Base-by-base conservation (phyloP, 1,140 invertebrate species). In the Camponotus floridanus region DNA sequence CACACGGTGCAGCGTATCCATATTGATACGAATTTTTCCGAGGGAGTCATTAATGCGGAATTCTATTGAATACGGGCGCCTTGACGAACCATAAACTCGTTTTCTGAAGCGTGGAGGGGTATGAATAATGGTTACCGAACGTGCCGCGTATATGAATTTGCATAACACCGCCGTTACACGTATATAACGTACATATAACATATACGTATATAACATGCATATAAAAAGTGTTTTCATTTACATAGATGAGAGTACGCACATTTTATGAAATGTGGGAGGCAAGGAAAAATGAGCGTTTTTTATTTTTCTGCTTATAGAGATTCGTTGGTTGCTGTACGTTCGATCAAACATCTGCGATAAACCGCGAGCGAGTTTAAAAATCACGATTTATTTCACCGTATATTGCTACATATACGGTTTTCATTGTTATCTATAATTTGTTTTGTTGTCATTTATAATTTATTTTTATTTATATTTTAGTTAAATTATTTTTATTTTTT, bases 161-260 rank as follows among this genome's bases (percentile, higher is more conserved):
- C 79, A 81, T 81, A 81, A 55, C 55, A 61, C 36, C 31, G n/a
- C 65, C 21, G 48, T 80, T 80, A 59, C 18, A 55, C 57, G 26
- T 48, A 26, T 73, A 26, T 59, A 57, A 74, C 64, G 36, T 70
- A 31, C 36, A n/a, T n/a, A n/a, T n/a, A n/a, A n/a, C n/a, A n/a
- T n/a, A n/a, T n/a, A n/a, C n/a, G n/a, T n/a, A n/a, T n/a, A n/a
- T n/a, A 48, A 71, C 26, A n/a, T 42, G 48, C 48, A 61, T 73
- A 62, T 36, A 83, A 74, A 61, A 81, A 48, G 18, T 73, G 18
- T 48, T 74, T 57, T 74, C 42, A 61, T 74, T 83, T 74, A 83
- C 79, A 83, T 83, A 83, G 79, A 74, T 83, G 18, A 55, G 36
- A 36, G 11, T 42, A 73, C 73, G 73, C 11, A 81, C n/a, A 74